Base-by-base conservation (phyloP, 2,113 vertebrate genomes). In the Sorex araneus region DNA sequence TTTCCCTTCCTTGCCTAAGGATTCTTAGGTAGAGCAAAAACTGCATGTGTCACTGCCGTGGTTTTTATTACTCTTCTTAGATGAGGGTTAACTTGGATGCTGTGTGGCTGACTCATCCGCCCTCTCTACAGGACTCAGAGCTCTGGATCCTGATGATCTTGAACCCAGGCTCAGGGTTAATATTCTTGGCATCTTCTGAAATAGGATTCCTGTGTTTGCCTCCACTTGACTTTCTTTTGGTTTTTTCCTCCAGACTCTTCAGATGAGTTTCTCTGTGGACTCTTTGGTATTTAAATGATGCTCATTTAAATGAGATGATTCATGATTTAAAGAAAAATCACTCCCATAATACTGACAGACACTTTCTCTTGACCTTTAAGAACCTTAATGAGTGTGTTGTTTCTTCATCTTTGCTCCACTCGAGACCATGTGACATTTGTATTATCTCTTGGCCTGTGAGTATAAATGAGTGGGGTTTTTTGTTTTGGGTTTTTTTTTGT, bases 311-410 rank as follows among this genome's bases (percentile, higher is more conserved):
- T 40, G 43, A 83, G 34, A 70, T 84, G 94, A 30, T 73, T 90
- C 45, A 73, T 66, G 77, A 32, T 74, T 74, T 74, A 57, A 92
- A 87, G 54, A 89, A 79, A 78, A 78, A 86, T 54, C 85, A 30
- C 12, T 3, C n/a, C 28, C 40, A 8, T 18, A 82, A 71, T 50
- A 27, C 21, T 73, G 80, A 57, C 40, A 60, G 66, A n/a, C 57
- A 34, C 18, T 82, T 87, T 87, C 50, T 79, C 82, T 85, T 92
- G 88, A 94, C 70, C 82, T 91, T 94, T 90, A 70, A 90, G 64
- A 60, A 81, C n/a, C 40, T 79, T 71, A 73, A 45, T 88, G 70
- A 63, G 79, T 15, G 50, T 74, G 50, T 64, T 86, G 70, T 84
- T 87, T 94, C 57, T 79, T 82, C 30, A 40, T 78, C 85, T 66